Evolutionary conservation across 35 echinoderm and acorn worm genomes (phyloP).

Genomic region (Holothuria glaberrima): DNA sequence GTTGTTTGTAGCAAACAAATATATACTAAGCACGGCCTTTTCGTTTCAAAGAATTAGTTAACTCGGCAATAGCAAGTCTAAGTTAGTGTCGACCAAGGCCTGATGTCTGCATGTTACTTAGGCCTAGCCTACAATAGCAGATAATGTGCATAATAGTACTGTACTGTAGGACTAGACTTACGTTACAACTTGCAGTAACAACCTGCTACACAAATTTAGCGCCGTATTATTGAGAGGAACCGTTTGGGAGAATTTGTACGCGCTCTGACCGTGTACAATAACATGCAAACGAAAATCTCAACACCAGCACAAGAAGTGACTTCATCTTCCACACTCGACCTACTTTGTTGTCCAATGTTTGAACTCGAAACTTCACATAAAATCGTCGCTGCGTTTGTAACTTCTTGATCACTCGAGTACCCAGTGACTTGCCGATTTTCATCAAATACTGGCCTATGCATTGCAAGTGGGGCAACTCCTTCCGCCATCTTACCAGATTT

Average conservation of each 20-base stretch:
- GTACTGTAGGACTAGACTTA: too few relatives aligned
- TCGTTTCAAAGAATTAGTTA: too few relatives aligned
- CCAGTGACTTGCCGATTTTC: slow-evolving; percentile 51
- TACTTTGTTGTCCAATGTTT: slow-evolving; percentile 52
- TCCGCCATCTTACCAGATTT: slow-evolving; percentile 43
- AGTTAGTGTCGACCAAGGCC: too few relatives aligned
- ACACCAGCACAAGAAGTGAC: neutral
- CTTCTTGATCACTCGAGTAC: slow-evolving; percentile 63
- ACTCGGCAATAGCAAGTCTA: too few relatives aligned
- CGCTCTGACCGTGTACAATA: neutral
- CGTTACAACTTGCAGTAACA: too few relatives aligned
- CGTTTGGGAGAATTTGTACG: slow-evolving; percentile 45
- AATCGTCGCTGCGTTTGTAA: slow-evolving; percentile 57
- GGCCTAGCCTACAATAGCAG: too few relatives aligned
- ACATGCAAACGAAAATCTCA: slow-evolving; percentile 15
- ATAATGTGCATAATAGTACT: too few relatives aligned
- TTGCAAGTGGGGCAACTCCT: neutral
- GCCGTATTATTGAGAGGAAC: too few relatives aligned
- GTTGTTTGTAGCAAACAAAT: too few relatives aligned
- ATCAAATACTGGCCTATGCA: neutral
- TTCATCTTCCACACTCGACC: neutral
- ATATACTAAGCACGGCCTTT: too few relatives aligned
- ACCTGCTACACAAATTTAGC: too few relatives aligned
- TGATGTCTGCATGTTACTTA: too few relatives aligned
- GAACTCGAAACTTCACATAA: slow-evolving; percentile 60